Conservation (phyloP, 2,888 invertebrate genomes). For the Metopia argyrocephala region DNA sequence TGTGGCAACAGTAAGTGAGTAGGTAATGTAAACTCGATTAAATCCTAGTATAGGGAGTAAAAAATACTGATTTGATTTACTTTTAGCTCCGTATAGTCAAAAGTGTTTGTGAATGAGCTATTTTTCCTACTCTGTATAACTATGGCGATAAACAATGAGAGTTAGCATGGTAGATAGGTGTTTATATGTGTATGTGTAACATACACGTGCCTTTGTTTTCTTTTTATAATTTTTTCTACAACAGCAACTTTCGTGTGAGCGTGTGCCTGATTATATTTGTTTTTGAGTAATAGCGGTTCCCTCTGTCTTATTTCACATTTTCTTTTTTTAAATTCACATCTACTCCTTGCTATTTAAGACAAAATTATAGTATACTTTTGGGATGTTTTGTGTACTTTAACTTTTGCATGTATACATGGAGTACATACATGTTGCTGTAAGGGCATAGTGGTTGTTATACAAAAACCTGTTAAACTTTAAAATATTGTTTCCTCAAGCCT, state of each 20-base stretch:
- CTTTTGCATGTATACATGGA: background rate
- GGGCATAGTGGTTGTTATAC: background rate
- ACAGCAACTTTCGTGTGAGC: no score
- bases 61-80: no score
- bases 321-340: background rate
- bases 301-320: background rate
- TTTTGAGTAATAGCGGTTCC: background rate
- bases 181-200: background rate
- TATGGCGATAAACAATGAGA: background rate
- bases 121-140: background rate
- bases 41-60: no score
- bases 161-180: background rate
- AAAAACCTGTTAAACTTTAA: background rate
- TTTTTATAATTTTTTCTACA: background rate
- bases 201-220: constrained; percentile 15
- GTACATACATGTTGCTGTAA: background rate
- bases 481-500: background rate
- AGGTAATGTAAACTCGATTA: no score
- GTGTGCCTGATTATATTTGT: background rate
- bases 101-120: no score
- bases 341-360: background rate
- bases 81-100: no score
- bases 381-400: background rate
- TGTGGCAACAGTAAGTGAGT: no score
- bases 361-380: background rate